phyloP scores from a whole-genome alignment of 2,888 invertebrate genomes.

The Luperina testacea region DNA sequence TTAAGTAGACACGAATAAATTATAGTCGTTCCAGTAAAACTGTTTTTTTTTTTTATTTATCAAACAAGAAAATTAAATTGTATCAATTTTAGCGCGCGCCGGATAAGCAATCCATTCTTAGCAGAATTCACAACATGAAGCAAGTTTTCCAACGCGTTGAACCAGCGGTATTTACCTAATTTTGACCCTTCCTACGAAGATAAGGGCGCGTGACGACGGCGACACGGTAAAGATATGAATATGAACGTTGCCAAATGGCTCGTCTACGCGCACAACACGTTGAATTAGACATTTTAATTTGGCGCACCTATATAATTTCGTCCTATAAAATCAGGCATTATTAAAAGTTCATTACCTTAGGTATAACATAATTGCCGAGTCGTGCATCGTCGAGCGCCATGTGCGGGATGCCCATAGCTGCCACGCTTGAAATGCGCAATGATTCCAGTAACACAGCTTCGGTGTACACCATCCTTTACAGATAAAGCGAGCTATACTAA shows the following conservation, averaged over 20 bases:
- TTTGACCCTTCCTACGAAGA: too few species aligned
- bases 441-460: conserved; percentile 94
- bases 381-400: conserved; percentile 93
- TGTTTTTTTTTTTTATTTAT: too few species aligned
- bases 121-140: too few species aligned
- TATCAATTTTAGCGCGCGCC: neutral
- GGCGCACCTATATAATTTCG: neutral
- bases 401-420: conserved; percentile 95
- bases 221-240: too few species aligned
- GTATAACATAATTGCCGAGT: conserved; percentile 92
- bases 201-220: neutral
- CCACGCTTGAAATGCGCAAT: conserved; percentile 93
- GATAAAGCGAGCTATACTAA: neutral
- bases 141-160: too few species aligned
- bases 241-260: too few species aligned
- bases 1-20: neutral
- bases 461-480: conserved; percentile 92
- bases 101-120: too few species aligned
- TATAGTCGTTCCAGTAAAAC: neutral
- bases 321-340: neutral
- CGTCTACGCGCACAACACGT: too few species aligned
- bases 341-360: conserved; percentile 90
- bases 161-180: too few species aligned
- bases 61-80: neutral
- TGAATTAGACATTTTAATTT: neutral